These are phyloP conservation scores for Zosterops hypoxanthus DNA, from an alignment of 2,113 vertebrate genomes.

Conservation along the genomic window DNA sequence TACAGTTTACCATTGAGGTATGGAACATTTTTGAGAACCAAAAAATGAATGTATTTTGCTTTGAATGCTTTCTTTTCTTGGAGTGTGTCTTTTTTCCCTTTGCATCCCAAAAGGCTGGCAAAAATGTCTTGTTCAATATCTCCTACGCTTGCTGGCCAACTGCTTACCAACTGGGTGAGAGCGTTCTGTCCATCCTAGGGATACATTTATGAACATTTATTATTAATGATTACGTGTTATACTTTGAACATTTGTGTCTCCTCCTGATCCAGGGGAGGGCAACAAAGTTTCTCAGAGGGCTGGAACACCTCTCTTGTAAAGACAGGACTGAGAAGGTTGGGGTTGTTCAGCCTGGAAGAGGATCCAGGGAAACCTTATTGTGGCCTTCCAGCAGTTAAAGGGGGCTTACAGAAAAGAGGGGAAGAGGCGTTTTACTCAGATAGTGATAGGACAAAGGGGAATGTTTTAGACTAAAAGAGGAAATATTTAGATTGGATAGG, in stretches of 20 bases:
- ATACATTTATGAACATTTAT: background rate
- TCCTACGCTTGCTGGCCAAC: background rate
- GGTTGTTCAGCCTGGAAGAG: background rate
- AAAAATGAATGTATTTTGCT: background rate
- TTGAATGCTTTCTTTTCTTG: background rate
- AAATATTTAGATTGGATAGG: background rate
- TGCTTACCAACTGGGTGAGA: background rate
- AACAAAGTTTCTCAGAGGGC: background rate
- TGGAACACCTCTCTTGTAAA: background rate
- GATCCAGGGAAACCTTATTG: background rate
- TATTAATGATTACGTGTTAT: background rate
- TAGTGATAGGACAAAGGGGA: no score
- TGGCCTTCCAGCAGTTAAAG: background rate
- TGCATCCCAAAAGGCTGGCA: slow-evolving; percentile 25
- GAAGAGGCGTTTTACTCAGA: background rate
- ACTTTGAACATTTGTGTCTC: background rate
- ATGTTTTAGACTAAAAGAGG: background rate
- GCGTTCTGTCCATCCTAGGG: background rate
- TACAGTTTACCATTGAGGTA: background rate
- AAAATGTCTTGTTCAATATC: background rate
- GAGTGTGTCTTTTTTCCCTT: background rate
- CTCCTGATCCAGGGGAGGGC: background rate
- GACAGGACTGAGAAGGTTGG: background rate
- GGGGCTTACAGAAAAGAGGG: background rate
- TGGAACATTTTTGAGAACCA: background rate